Evolutionary conservation across 2,113 vertebrate genomes (phyloP).

Genomic region (Rutilus rutilus): DNA sequence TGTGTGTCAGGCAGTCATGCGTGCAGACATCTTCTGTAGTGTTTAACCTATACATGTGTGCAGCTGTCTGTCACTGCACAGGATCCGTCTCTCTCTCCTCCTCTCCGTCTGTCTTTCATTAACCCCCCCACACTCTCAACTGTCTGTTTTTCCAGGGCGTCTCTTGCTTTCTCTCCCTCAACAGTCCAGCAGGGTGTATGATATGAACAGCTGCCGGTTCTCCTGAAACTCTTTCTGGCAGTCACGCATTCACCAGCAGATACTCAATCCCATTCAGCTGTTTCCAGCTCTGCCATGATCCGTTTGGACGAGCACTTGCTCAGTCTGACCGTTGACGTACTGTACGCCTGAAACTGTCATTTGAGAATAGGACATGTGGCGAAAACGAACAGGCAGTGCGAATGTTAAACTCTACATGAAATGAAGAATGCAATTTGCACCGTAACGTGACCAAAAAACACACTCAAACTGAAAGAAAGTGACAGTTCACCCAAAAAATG

Average conservation of each 20-base stretch:
- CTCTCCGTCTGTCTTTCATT: not conserved
- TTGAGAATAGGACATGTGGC: not conserved
- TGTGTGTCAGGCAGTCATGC: not conserved
- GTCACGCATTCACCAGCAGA: slow-evolving; percentile 32
- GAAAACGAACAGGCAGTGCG: too few relatives aligned
- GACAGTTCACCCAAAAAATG: not conserved
- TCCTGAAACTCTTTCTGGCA: slow-evolving; percentile 27
- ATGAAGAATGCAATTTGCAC: too few relatives aligned
- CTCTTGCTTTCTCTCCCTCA: slow-evolving; percentile 18
- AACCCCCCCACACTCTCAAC: slow-evolving; percentile 15
- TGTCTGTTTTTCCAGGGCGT: not conserved
- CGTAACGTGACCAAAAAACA: too few relatives aligned
- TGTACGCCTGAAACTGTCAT: not conserved
- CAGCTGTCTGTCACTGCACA: not conserved
- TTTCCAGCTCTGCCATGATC: slow-evolving; percentile 30
- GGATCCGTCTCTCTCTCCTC: not conserved
- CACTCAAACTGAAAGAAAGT: too few relatives aligned
- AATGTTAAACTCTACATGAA: too few relatives aligned
- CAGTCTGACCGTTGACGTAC: not conserved
- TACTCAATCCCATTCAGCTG: slow-evolving; percentile 43
- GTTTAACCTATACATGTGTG: not conserved
- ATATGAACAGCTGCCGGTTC: slow-evolving; percentile 38
- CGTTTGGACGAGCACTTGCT: not conserved
- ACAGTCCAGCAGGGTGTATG: not conserved
- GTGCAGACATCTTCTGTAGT: not conserved